Percentiles rank a stretch among this genome's conserved stretches.
Evolutionary conservation across 2,888 invertebrate species (phyloP).

Genomic region (Nesidiocoris tenuis): DNA sequence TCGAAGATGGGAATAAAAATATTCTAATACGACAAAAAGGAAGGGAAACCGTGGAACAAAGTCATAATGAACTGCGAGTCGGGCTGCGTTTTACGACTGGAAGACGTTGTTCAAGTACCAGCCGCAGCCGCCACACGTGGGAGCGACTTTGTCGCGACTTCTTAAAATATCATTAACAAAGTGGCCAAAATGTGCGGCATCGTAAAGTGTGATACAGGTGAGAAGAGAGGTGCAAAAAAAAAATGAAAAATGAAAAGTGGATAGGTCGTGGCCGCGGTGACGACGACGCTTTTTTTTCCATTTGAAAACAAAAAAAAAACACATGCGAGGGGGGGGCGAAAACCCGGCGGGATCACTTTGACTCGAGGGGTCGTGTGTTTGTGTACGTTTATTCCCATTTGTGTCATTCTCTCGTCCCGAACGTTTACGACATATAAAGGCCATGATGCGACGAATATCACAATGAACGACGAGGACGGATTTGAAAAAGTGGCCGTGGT

Average conservation of each 20-base stretch:
- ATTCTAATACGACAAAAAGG: constrained; percentile 5
- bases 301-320: constrained; percentile 7
- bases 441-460: constrained; percentile 17
- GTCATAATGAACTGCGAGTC: constrained; percentile 27
- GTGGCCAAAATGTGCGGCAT: constrained; percentile 29
- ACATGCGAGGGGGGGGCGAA: not conserved
- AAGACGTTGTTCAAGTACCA: constrained; percentile 32
- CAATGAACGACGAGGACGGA: constrained; percentile 12
- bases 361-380: not conserved
- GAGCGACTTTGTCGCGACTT: constrained; percentile 37
- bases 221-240: constrained; percentile 25
- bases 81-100: constrained; percentile 26
- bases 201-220: constrained; percentile 33
- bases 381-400: not conserved
- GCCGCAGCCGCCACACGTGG: constrained; percentile 28
- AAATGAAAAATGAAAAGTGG: constrained; percentile 7
- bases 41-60: constrained; percentile 5
- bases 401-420: not conserved
- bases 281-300: not conserved
- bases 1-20: constrained; percentile 1
- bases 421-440: constrained; percentile 31
- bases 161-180: constrained; percentile 40
- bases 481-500: constrained; percentile 1
- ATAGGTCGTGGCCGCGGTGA: not conserved
- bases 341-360: not conserved